Evolutionary conservation across 2,797 vertebrate species (phyloP), one percentile per base, ranked within the genome.

Genomic region (Phalloptychus januarius): DNA sequence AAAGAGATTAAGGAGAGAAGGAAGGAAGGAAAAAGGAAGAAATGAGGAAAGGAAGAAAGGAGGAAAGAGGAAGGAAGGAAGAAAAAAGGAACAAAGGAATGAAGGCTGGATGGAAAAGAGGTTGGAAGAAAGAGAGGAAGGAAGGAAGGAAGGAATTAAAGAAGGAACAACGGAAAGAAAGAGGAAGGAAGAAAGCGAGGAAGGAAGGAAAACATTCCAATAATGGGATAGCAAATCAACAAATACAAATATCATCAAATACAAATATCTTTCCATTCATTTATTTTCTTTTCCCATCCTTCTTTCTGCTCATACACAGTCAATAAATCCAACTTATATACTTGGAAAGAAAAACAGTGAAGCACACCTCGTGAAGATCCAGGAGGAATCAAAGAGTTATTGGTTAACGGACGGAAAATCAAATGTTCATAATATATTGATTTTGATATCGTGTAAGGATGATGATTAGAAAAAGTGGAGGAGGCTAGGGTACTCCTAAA

Each of bases 291-390:
- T 36, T 36, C 36, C 18, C 15, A 63, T 63, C 36, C 33, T 20
- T 36, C 33, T 63, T 7, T 23, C 36, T 65, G 20, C 63, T 11
- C 7, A 38, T 38, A 18, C 11, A 36, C 36, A 65, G 18, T 38
- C 4, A 4, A 20, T 38, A 38, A 65, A 65, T 38, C 20, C 81
- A 80, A 74, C 75, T 73, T 76, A 13, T 23, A 25, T 42, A 65
- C 23, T 25, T 71, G 44, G 72, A 25, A 40, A 74, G 77, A 45
- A 71, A 78, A 52, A 69, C 52, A 67, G 31, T 61, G 33, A 52
- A 76, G 78, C 71, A 75, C 82, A 82, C 79, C 77, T 85, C 76
- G 78, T 80, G 72, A 38, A 78, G 69, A 72, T 54, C 44, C 42
- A 79, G 28, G 25, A 45, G 70, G 76, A 80, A 86, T 82, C 82